Base-by-base conservation (phyloP, 35 echinoderm and acorn worm species). In the Hemicentrotus pulcherrimus region DNA sequence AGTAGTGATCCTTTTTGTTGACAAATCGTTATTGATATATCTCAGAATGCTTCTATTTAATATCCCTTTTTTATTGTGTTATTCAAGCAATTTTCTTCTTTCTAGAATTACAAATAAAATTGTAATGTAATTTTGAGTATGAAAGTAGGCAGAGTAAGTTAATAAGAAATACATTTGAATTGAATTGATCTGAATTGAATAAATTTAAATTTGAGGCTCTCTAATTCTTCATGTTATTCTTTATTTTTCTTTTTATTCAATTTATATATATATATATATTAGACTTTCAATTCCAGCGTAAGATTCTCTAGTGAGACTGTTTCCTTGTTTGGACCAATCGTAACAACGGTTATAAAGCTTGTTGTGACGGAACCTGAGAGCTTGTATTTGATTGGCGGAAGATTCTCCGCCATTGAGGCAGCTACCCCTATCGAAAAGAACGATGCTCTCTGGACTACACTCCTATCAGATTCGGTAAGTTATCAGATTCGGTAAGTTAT, bases 341-440 rank as follows among this genome's bases (percentile, higher is more conserved):
- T 93, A 32, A 93, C 45, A 5, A 58, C 91, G 47, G 30, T 58
- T 6, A 28, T 93, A 22, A 93, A 58, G 30, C 46, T 93, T 28
- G 11, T 93, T 47, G 91, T 93, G 28, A 32, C 46, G 5, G 46
- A 93, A 93, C 91, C 91, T 47, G 48, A 47, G 30, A 93, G 91
- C 91, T 47, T 58, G 91, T 93, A 93, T 47, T 47, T 93, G 32
- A 58, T 93, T 58, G 91, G 91, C 19, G 91, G 91, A 93, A 47
- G 91, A 58, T 48, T 93, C 46, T 48, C 91, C 30, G 91, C 41
- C 30, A 47, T 93, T 46, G 91, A 93, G 12, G 46, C 46, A 18
- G 15, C 91, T 12, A 15, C 15, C 31, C 28, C 91, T 4, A 2
- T 15, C 9, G 32, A 10, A 6, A 47, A 41, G 46, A 90, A 90